Conservation (phyloP, 2,888 invertebrate genomes). For the Coelogynopora nodosa region DNA sequence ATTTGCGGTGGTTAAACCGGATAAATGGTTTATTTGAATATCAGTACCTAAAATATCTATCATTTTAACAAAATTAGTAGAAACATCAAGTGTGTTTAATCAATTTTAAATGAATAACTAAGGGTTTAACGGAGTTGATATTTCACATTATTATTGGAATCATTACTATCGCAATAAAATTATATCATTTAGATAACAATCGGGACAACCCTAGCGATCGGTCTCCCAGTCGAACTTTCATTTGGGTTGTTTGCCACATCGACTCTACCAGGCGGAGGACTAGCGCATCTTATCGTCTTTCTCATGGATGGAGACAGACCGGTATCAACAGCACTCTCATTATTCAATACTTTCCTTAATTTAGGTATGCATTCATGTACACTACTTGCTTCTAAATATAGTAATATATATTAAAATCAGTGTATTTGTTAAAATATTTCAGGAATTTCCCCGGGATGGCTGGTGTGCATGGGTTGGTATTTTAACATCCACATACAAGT, state of each 20-base stretch:
- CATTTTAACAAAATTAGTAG: too few relatives aligned
- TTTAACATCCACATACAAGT: constrained; percentile 35
- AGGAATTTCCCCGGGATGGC: constrained; percentile 41
- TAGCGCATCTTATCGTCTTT: constrained; percentile 58
- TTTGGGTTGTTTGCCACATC: constrained; percentile 58
- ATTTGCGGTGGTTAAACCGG: too few relatives aligned
- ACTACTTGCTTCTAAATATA: not conserved
- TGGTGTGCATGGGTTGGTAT: constrained; percentile 34
- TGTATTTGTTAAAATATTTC: not conserved
- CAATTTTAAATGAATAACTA: too few relatives aligned
- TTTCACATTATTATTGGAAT: too few relatives aligned
- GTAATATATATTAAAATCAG: not conserved
- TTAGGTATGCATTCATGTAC: constrained; percentile 51
- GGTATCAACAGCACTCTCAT: constrained; percentile 57
- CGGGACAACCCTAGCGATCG: constrained; percentile 32
- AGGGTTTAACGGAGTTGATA: too few relatives aligned
- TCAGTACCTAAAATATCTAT: too few relatives aligned
- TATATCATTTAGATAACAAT: not conserved
- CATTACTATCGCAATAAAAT: too few relatives aligned
- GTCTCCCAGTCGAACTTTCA: constrained; percentile 49
- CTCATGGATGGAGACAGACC: constrained; percentile 56
- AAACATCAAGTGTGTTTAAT: too few relatives aligned
- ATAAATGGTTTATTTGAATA: too few relatives aligned
- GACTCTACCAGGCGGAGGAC: constrained; percentile 57
- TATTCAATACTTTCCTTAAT: constrained; percentile 55